Base-by-base conservation (phyloP, 2,888 invertebrate genomes). In the Machimus atricapillus region DNA sequence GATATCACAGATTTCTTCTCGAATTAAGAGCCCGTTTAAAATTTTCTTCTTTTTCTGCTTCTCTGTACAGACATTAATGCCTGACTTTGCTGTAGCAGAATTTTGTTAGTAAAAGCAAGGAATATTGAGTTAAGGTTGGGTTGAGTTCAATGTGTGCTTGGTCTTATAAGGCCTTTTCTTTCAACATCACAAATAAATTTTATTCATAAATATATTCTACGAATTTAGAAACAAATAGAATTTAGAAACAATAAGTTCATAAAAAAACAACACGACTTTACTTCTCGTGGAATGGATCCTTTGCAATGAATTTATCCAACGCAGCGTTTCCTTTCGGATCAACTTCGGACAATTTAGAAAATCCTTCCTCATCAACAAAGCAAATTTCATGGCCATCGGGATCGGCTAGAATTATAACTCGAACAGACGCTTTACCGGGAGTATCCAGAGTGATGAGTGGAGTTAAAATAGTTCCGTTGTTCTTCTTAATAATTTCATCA, bases 361-460 rank as follows among this genome's bases (percentile, higher is more conserved):
- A 99, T 56, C 96, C 98, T 93, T 98, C 98, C 90, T 98, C 98
- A 89, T 98, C 99, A 6, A 99, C 99, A 93, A 99, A 99, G 93
- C 99, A 99, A 89, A 99, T 99, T 94, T 99, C 99, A 92, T 99
- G 99, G 0, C 95, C 97, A 93, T 99, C 98, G 0, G 99, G 99
- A 94, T 99, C 99, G 1, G 97, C 98, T 3, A 99, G 93, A 90
- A 99, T 99, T 87, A 99, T 97, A 46, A 99, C 99, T 89, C 97
- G 94, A 0, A 99, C 99, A 0, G 97, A 97, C 0, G 98, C 98
- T 92, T 99, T 99, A 77, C 98, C 99, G 0, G 99, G 99, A 0
- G 99, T 99, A 90, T 98, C 98, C 89, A 99, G 93, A n/a, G 96
- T 96, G 86, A 98, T 96, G 27, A 98, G 93, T 0, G 98, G 98